A percentile compares a stretch with the other conserved stretches of the same genome.
phyloP scores from a whole-genome alignment of 2,797 vertebrate species.

The Cirrhinus molitorella region DNA sequence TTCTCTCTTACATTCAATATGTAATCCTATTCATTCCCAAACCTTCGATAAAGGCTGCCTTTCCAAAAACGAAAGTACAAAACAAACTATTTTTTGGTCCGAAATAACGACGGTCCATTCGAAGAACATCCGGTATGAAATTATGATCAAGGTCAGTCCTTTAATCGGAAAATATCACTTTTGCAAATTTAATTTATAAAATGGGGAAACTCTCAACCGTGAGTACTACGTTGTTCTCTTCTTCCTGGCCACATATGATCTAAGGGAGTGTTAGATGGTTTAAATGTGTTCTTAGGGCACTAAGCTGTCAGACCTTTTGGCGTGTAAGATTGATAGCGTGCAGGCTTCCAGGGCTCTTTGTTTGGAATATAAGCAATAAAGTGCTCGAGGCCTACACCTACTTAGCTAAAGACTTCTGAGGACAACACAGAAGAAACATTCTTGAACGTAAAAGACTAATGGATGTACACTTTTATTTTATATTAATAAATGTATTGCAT shows the following conservation, averaged over 20 bases:
- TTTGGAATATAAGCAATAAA: slow-evolving; percentile 97
- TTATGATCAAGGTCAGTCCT: slow-evolving; percentile 45
- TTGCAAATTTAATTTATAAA: slow-evolving; percentile 46
- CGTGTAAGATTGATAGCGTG: slow-evolving; percentile 96
- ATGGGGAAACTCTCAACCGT: slow-evolving; percentile 54
- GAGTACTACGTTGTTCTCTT: slow-evolving; percentile 80
- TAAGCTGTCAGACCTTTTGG: slow-evolving; percentile 99
- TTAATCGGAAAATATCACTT: slow-evolving; percentile 50
- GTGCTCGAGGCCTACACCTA: slow-evolving; percentile 73
- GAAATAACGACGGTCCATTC: slow-evolving; percentile 20
- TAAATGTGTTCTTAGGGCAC: slow-evolving; percentile 98
- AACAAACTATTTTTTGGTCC: slow-evolving; percentile 50
- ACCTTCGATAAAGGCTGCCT: slow-evolving; percentile 53
- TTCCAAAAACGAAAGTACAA: slow-evolving; percentile 64
- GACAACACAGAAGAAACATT: slow-evolving; percentile 35
- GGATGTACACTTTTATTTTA: slow-evolving; percentile 36
- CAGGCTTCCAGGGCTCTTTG: slow-evolving; percentile 95
- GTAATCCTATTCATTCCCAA: slow-evolving; percentile 58
- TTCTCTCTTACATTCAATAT: slow-evolving; percentile 62
- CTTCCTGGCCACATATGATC: slow-evolving; percentile 90
- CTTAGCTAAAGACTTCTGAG: slow-evolving; percentile 66
- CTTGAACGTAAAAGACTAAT: slow-evolving; percentile 10
- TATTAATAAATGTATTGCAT: not conserved
- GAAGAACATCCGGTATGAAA: slow-evolving; percentile 48
- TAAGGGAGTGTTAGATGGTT: slow-evolving; percentile 92